phyloP scores from a whole-genome alignment of 2,113 vertebrate genomes.

The Sinocyclocheilus anophthalmus region DNA sequence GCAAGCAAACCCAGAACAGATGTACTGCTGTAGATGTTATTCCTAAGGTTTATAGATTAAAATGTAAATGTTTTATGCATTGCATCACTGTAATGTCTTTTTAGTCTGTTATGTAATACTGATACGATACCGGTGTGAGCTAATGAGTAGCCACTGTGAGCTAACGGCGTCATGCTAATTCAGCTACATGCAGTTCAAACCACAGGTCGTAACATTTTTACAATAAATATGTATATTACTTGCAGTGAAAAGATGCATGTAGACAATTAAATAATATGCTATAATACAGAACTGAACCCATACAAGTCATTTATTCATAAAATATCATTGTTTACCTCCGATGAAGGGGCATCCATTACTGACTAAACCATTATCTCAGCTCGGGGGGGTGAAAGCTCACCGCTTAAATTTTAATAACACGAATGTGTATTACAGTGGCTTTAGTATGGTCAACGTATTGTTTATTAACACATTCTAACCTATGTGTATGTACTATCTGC shows the following conservation, averaged over 20 bases:
- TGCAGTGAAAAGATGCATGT: background rate
- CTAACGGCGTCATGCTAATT: slow-evolving; percentile 34
- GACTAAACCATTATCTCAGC: slow-evolving; percentile 59
- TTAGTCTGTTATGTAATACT: background rate
- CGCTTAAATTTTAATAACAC: background rate
- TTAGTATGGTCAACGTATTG: background rate
- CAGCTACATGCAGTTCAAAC: background rate
- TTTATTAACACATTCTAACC: background rate
- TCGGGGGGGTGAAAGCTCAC: background rate
- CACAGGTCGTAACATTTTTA: background rate
- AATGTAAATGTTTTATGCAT: background rate
- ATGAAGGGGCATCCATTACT: slow-evolving; percentile 69
- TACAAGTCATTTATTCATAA: slow-evolving; percentile 34
- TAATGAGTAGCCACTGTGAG: background rate
- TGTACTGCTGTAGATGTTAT: background rate
- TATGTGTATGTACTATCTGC: background rate
- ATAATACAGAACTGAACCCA: background rate
- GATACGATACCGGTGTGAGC: background rate
- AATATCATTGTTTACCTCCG: slow-evolving; percentile 68
- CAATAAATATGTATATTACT: background rate
- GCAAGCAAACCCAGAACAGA: background rate
- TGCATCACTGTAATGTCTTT: background rate
- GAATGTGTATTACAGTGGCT: background rate
- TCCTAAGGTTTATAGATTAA: background rate
- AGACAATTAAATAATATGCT: background rate